Evolutionary conservation across 2,113 vertebrate genomes (phyloP), one percentile per base, ranked within the genome.

Genomic region (Corvus moneduloides): DNA sequence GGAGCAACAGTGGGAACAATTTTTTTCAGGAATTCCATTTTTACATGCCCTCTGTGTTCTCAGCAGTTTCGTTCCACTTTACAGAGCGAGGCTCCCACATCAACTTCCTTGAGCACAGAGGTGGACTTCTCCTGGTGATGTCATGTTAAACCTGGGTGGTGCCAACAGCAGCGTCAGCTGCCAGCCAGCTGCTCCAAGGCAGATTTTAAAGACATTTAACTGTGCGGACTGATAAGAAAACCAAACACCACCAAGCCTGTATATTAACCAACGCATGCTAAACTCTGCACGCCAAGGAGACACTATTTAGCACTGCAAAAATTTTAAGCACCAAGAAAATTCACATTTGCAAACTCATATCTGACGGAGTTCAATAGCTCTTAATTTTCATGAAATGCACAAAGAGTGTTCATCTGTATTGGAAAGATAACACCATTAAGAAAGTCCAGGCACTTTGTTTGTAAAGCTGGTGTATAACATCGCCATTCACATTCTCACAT

Each of bases 1-100:
- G 97, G 98, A 94, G 98, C 95, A 27, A 93, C 96, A 10, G 97
- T 79, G 44, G 99, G 99, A 85, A 99, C 98, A 5, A 99, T 98
- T 98, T 98, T 99, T 97, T 98, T 99, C 59, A 99, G 97, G 97
- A 99, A 99, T 48, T 99, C 99, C 99, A 99, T 99, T 75, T 95
- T 97, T 32, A 62, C 71, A 14, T 41, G 78, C 89, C 69, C 73
- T 86, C 85, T 81, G 85, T 35, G 56, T 55, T 69, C 75, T 72
- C 52, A 68, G 63, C 49, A 56, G 74, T 62, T 84, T 13, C 33
- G 46, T 92, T 39, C 80, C 72, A 72, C 21, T 39, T 16, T 95
- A 85, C 58, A 35, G 74, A 91, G 52, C 4, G 17, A 78, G 66
- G 80, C 93, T 80, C 75, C 78, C 83, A 48, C 67, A 76, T 39